Evolutionary conservation across 2,113 vertebrate genomes (phyloP).

Genomic region (Diadophis punctatus): DNA sequence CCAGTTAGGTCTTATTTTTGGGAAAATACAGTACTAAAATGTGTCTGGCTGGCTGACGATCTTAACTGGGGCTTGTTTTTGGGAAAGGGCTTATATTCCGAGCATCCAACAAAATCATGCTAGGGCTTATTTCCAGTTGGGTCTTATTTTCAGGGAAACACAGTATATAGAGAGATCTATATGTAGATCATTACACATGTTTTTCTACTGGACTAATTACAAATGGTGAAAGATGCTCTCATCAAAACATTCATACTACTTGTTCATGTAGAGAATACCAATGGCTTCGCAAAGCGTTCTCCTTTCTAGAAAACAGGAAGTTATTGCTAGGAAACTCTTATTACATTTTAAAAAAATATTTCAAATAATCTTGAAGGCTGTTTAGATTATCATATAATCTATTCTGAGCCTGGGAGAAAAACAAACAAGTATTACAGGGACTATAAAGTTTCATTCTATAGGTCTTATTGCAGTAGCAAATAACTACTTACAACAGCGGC

Average conservation of each 20-base stretch:
- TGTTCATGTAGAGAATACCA: not conserved
- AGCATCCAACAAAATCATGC: no score
- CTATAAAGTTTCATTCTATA: not conserved
- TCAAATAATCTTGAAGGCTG: not conserved
- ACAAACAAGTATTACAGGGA: constrained; percentile 2
- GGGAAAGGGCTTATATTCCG: no score
- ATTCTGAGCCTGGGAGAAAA: not conserved
- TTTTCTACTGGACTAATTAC: not conserved
- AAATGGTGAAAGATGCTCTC: not conserved
- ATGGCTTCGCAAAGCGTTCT: not conserved
- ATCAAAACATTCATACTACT: not conserved
- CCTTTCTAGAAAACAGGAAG: not conserved
- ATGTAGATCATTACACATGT: not conserved
- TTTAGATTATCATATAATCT: not conserved
- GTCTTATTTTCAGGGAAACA: no score
- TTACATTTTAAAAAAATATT: not conserved
- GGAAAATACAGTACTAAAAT: no score
- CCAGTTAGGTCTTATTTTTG: no score
- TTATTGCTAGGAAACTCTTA: not conserved
- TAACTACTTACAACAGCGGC: not conserved
- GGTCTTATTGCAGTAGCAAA: not conserved
- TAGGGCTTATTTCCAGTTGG: no score
- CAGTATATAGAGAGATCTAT: not conserved
- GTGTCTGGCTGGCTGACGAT: no score
- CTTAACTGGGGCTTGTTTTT: no score